phyloP scores from a whole-genome alignment of 2,113 vertebrate species.

The Dolichotis patagonum region DNA sequence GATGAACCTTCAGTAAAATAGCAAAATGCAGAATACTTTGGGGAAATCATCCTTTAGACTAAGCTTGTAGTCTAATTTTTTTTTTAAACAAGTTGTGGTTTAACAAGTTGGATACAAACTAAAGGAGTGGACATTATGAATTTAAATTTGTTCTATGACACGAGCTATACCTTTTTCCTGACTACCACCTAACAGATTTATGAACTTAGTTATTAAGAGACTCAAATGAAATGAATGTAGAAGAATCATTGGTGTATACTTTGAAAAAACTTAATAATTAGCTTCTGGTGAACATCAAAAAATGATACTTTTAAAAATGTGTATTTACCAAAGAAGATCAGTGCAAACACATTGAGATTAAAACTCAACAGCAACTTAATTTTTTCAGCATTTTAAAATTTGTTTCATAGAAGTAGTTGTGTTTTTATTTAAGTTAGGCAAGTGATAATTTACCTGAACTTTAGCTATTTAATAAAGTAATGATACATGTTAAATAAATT shows the following conservation, averaged over 20 bases:
- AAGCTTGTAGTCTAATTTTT: constrained; percentile 20
- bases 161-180: neutral
- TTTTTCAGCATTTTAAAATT: neutral
- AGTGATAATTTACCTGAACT: neutral
- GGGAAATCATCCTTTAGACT: neutral
- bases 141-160: neutral
- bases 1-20: constrained; percentile 5
- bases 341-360: neutral
- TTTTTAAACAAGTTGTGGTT: neutral
- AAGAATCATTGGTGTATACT: neutral
- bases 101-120: neutral
- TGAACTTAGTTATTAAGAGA: constrained; percentile 7
- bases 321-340: neutral
- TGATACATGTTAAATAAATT: constrained; percentile 24
- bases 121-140: neutral
- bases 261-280: constrained; percentile 14
- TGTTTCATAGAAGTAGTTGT: constrained; percentile 5
- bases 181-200: neutral
- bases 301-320: neutral
- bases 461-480: constrained; percentile 6
- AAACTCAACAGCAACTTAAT: neutral
- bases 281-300: neutral
- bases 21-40: constrained; percentile 11
- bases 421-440: neutral
- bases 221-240: constrained; percentile 27